Evolutionary conservation across 2,888 invertebrate genomes (phyloP), one percentile per base, ranked within the genome.

Genomic region (Caenorhabditis sp.): DNA sequence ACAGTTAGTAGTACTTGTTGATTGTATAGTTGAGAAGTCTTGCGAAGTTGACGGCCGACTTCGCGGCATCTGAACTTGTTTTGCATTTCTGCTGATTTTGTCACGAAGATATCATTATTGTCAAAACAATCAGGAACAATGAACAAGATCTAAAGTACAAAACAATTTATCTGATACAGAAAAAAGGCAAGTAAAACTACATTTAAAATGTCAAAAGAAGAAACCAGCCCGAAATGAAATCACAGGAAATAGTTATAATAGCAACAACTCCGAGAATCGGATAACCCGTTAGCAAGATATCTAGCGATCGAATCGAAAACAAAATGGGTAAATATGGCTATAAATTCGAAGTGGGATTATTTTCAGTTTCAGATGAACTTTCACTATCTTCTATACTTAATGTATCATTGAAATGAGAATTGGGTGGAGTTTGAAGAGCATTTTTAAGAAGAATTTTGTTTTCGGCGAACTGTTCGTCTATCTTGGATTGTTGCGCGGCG

Each of bases 281-380:
- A 31, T 7, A 31, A 31, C 31, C 31, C 31, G 31, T 31, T 31
- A 7, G 31, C 31, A 31, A 31, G 31, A 31, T 31, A 31, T 31
- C 31, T 31, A 31, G 31, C 31, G 31, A 31, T 31, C 31, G 31
- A 52, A 52, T 52, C 23, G n/a, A 23, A 20, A 52, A 52, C 17
- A 21, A 21, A 52, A 20, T n/a, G n/a, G n/a, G n/a, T n/a, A n/a
- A n/a, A n/a, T n/a, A 23, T n/a, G 49, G 43, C 43, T 43, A 43
- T 10, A 43, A 43, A 23, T 20, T 4, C 21, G 3, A n/a, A 52
- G 23, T 4, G 2, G 52, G 52, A 23, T 8, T 26, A 17, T 59
- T 63, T 49, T 73, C 73, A 0, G 73, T 73, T 62, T 73, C 73
- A 8, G 73, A 73, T 7, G 65, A 65, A 27, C 73, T 73, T 31